Conservation (phyloP, 2,113 vertebrate species). For the Macroglossus sobrinus region DNA sequence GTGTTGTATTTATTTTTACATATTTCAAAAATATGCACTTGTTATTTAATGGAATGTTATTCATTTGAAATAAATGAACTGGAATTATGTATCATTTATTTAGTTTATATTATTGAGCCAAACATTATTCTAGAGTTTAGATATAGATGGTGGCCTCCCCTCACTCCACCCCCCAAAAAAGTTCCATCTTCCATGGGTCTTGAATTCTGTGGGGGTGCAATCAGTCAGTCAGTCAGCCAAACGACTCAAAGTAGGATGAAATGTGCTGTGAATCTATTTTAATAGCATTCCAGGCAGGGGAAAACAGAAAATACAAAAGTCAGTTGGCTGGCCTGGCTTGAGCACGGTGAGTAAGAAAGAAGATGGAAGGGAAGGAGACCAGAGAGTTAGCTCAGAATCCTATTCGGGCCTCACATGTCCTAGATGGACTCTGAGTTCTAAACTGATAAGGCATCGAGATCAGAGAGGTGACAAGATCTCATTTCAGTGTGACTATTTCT, state of each 20-base stretch:
- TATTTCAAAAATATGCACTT: neutral
- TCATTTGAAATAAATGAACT: neutral
- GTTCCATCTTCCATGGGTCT: neutral
- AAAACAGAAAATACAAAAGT: neutral
- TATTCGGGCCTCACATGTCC: neutral
- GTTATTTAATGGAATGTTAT: neutral
- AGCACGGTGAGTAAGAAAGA: neutral
- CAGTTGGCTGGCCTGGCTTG: neutral
- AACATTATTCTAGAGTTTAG: neutral
- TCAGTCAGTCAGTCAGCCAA: neutral
- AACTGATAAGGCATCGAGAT: neutral
- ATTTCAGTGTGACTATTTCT: neutral
- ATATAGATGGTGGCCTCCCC: neutral
- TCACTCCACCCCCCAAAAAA: neutral
- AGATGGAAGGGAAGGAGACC: neutral
- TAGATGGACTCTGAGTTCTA: neutral
- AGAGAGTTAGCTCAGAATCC: too few species aligned
- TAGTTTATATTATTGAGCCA: neutral
- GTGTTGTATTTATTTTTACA: neutral
- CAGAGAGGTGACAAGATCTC: neutral
- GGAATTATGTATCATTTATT: neutral
- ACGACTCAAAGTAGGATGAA: neutral
- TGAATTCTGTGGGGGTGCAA: neutral
- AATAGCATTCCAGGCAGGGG: neutral
- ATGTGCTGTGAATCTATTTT: neutral